phyloP scores from a whole-genome alignment of 2,888 invertebrate species.

The Himalopsyche anomala region DNA sequence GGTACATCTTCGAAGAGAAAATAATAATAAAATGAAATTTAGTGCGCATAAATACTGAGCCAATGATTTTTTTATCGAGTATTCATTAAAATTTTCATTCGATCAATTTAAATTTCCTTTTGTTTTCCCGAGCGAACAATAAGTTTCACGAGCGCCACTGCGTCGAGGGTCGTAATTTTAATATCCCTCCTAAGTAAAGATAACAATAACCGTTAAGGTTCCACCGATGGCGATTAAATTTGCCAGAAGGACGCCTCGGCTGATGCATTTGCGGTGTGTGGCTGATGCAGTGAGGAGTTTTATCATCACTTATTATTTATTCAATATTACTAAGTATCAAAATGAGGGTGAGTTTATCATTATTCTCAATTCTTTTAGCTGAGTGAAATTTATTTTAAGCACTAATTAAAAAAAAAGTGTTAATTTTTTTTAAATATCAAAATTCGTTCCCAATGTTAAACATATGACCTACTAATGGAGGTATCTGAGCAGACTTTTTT shows the following conservation, averaged over 20 bases:
- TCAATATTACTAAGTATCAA: background rate
- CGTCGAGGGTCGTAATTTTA: conserved; percentile 47
- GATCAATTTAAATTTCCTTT: too few relatives aligned
- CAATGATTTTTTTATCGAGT: too few relatives aligned
- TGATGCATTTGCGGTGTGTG: conserved; percentile 20
- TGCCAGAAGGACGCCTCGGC: background rate
- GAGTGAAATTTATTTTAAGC: too few relatives aligned
- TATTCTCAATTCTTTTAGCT: background rate
- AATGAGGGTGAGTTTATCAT: background rate
- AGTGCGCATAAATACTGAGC: too few relatives aligned
- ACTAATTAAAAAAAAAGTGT: too few relatives aligned
- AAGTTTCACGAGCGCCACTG: background rate
- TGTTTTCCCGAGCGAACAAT: background rate
- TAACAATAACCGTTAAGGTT: conserved; percentile 55
- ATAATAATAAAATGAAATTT: too few relatives aligned
- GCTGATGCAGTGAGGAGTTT: conserved; percentile 46
- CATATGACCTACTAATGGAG: too few relatives aligned
- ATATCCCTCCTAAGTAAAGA: conserved; percentile 38
- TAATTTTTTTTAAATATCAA: too few relatives aligned
- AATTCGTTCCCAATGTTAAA: too few relatives aligned
- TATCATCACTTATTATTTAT: conserved; percentile 13
- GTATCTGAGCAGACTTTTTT: too few relatives aligned
- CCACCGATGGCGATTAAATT: conserved; percentile 44
- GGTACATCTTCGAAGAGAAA: too few relatives aligned
- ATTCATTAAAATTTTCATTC: too few relatives aligned